Base-by-base conservation (phyloP, 2,113 vertebrate genomes). In the Alexandromys fortis region DNA sequence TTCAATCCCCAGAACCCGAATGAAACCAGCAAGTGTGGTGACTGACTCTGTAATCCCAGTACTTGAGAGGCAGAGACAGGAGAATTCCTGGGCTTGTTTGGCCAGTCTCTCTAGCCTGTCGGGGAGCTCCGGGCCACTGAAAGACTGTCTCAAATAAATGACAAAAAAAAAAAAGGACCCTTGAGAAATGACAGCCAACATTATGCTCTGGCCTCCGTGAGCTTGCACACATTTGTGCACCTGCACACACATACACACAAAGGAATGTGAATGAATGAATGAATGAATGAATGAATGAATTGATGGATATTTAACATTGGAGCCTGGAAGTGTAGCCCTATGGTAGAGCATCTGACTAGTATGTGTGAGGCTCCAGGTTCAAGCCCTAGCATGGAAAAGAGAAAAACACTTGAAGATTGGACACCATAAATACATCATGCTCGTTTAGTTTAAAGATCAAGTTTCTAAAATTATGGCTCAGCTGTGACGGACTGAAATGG, bases 391-490 rank as follows among this genome's bases (percentile, higher is more conserved):
- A 68, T 65, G 7, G 33, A n/a, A 87, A 47, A 70, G 19, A 68
- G 63, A 68, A 68, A 86, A 86, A 24, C 28, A 12, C 33, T 55
- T 88, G 38, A 73, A 72, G 26, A 73, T 13, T 67, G 11, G 28
- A 87, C 6, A 75, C 47, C 19, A 12, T 49, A 11, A 38, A 38
- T 9, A 30, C 1, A 11, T 8, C 17, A n/a, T 24, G 1, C 45
- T 55, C 30, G 16, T 93, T 88, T 67, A n/a, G 52, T 73, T 35
- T 85, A 88, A 95, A 79, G 76, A 91, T 82, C 61, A 68, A 89
- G 73, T 35, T 63, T 94, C 81, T 70, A 77, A 91, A 72, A 87
- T 55, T 76, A 68, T 19, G 61, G 45, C 70, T 83, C 86, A 86
- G 83, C 63, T 86, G 63, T 68, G 83, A 45, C 30, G 4, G 9